Percentiles rank a stretch among this genome's conserved stretches.
phyloP scores from a whole-genome alignment of 92 coral and sea anemone species.

The Umimayanthus kanabou region DNA sequence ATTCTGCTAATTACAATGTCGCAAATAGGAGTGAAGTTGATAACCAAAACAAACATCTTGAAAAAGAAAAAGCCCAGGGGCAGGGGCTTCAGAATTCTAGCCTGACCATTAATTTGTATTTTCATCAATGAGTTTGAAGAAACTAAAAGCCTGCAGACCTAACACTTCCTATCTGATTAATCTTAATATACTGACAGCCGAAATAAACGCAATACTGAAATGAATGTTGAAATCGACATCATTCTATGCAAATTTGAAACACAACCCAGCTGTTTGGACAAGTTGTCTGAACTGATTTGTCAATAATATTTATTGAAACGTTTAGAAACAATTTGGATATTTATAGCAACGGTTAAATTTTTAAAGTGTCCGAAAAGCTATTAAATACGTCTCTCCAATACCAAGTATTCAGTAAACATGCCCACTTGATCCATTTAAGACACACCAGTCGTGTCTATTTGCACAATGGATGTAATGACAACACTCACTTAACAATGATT shows the following conservation, averaged over 20 bases:
- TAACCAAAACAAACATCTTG: not conserved
- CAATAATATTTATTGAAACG: not conserved
- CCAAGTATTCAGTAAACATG: slow-evolving; percentile 3
- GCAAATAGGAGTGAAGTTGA: not conserved
- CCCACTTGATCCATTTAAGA: not conserved
- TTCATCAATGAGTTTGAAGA: not conserved
- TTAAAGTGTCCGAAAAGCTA: not conserved
- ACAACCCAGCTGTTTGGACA: not conserved
- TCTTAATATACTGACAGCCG: too few species aligned
- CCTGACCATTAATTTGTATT: not conserved
- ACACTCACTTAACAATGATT: slow-evolving; percentile 14
- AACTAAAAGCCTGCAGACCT: not conserved
- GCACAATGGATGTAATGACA: not conserved
- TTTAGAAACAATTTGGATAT: too few species aligned
- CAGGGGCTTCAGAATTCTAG: not conserved
- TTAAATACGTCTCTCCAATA: not conserved
- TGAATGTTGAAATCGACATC: slow-evolving; percentile 1
- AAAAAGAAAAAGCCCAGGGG: not conserved
- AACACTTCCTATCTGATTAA: not conserved
- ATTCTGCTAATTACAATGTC: not conserved
- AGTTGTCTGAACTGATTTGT: not conserved
- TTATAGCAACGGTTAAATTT: not conserved
- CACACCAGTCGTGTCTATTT: not conserved
- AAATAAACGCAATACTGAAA: not conserved
- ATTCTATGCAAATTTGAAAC: not conserved